Conservation (phyloP, 2,888 invertebrate genomes). For the Agrochola litura region DNA sequence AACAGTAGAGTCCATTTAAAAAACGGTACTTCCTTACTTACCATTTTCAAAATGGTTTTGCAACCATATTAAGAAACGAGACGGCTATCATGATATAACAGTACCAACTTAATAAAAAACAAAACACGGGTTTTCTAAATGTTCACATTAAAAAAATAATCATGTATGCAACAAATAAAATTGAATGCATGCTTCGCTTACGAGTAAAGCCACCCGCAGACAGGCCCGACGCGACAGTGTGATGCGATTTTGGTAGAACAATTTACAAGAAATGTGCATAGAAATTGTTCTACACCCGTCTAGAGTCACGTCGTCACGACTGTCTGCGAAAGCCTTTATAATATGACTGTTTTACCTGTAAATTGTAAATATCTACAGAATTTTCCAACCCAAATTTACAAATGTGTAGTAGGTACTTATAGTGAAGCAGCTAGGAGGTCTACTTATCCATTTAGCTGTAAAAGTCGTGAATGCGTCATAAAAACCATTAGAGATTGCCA, state of each 20-base stretch:
- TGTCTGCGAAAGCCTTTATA: no score
- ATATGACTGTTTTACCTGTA: not conserved
- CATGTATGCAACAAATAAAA: not conserved
- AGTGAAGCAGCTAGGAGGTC: not conserved
- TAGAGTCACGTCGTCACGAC: no score
- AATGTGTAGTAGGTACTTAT: not conserved
- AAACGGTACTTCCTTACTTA: conserved; percentile 37
- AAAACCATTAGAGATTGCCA: conserved; percentile 27
- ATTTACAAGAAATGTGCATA: no score
- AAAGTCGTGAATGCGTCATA: conserved; percentile 47
- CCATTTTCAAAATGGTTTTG: conserved; percentile 43
- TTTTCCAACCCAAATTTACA: not conserved
- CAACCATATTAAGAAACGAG: conserved; percentile 44
- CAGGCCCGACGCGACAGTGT: no score
- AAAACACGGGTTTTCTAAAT: conserved; percentile 11
- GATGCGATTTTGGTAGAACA: no score
- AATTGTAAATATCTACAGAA: not conserved
- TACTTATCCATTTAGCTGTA: conserved; percentile 54
- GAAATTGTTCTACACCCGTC: no score
- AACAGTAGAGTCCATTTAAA: conserved; percentile 16
- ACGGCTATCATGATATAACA: conserved; percentile 19
- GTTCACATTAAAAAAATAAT: not conserved
- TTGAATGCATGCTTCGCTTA: not conserved
- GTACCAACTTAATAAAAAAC: conserved; percentile 1
- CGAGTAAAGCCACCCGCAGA: not conserved